phyloP scores from a whole-genome alignment of 2,797 vertebrate species.

The Saxicola maurus region DNA sequence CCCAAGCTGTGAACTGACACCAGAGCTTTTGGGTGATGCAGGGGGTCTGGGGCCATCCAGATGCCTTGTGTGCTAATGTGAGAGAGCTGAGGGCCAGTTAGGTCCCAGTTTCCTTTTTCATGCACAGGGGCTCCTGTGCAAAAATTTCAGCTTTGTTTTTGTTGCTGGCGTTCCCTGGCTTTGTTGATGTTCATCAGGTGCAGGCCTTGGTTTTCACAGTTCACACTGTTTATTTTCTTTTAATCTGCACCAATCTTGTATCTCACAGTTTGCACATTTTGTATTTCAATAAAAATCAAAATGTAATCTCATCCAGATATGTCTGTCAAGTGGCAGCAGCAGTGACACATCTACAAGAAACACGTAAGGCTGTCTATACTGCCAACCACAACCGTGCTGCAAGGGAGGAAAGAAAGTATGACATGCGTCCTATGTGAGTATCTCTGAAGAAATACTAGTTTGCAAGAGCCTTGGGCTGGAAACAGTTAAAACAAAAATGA shows the following conservation, averaged over 20 bases:
- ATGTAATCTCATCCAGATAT: slow-evolving; percentile 12
- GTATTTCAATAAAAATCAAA: slow-evolving; percentile 78
- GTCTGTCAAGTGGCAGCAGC: neutral
- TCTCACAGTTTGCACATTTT: slow-evolving; percentile 78
- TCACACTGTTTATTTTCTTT: slow-evolving; percentile 58
- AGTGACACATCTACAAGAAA: neutral
- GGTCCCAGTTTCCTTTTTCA: neutral
- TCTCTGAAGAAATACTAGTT: neutral
- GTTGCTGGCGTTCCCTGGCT: neutral
- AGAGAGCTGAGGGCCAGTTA: neutral
- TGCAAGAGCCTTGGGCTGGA: neutral
- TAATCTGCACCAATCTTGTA: slow-evolving; percentile 69
- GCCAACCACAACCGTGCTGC: neutral
- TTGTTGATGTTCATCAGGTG: neutral
- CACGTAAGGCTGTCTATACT: neutral
- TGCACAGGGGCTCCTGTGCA: neutral
- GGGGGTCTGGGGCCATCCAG: neutral
- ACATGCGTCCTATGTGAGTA: neutral
- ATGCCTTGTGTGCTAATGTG: slow-evolving; percentile 12
- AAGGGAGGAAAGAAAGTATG: neutral
- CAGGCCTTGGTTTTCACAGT: slow-evolving; percentile 28
- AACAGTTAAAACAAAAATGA: neutral
- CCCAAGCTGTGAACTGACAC: neutral
- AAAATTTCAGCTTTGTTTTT: slow-evolving; percentile 11
- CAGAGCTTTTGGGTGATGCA: neutral